Conservation (phyloP, 2,888 invertebrate genomes). For the Clostera curtula region DNA sequence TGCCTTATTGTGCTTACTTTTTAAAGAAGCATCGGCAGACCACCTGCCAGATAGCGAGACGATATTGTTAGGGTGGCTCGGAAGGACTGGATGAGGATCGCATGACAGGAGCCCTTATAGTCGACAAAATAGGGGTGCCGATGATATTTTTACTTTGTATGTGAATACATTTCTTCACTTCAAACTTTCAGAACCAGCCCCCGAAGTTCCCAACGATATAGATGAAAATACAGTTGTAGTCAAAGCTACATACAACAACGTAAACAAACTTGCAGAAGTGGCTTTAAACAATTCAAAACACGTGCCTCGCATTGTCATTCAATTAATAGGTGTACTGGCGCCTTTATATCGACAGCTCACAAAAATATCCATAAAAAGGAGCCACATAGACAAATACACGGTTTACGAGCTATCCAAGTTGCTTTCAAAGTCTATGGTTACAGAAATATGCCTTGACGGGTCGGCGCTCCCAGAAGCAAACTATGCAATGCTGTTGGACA, state of each 20-base stretch:
- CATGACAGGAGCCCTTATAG: no score
- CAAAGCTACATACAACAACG: slow-evolving; percentile 28
- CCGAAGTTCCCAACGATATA: no score
- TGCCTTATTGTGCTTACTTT: no score
- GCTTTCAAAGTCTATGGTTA: slow-evolving; percentile 28
- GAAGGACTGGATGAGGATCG: no score
- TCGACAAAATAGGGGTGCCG: no score
- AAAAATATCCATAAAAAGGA: slow-evolving; percentile 29
- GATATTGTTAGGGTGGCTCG: no score
- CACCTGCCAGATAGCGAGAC: no score
- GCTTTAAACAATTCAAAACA: slow-evolving; percentile 17
- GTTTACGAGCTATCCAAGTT: slow-evolving; percentile 38
- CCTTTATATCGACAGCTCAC: slow-evolving; percentile 24
- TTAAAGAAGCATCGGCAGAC: no score
- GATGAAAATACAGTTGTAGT: slow-evolving; percentile 21
- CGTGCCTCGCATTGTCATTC: slow-evolving; percentile 29
- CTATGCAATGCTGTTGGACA: slow-evolving; percentile 30
- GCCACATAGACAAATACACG: slow-evolving; percentile 26
- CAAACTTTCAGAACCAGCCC: no score
- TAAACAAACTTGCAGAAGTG: slow-evolving; percentile 32
- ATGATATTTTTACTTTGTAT: no score
- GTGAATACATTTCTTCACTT: no score
- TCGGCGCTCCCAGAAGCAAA: slow-evolving; percentile 27
- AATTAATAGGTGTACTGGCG: slow-evolving; percentile 28
- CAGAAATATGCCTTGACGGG: slow-evolving; percentile 39